phyloP scores from a whole-genome alignment of 1,140 invertebrate genomes.

The Zaprionus capensis region DNA sequence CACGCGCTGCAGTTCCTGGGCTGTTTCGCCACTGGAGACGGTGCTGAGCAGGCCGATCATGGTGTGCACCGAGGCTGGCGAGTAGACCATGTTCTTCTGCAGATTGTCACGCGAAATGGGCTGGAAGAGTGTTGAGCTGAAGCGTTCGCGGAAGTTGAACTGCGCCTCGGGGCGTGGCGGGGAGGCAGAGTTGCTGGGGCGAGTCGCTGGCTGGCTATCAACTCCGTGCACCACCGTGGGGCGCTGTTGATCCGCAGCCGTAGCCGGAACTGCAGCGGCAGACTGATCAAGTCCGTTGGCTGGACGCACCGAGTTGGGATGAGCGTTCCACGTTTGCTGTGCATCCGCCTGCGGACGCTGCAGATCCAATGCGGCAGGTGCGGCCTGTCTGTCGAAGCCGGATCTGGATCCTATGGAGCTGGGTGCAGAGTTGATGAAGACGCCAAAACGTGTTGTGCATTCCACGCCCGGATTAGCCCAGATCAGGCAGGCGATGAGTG shows the following conservation, averaged over 20 bases:
- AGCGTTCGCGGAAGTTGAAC: constrained; percentile 55
- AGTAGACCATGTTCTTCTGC: constrained; percentile 58
- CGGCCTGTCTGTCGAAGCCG: not conserved
- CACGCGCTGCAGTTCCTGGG: constrained; percentile 29
- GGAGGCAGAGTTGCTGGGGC: not conserved
- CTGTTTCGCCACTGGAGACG: constrained; percentile 48
- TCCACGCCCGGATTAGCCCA: not conserved
- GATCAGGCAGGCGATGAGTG: not conserved
- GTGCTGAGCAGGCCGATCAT: constrained; percentile 57
- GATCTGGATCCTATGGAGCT: not conserved
- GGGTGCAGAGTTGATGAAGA: not conserved
- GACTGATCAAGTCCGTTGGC: not conserved
- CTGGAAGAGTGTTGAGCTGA: constrained; percentile 65
- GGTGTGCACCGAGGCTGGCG: constrained; percentile 68
- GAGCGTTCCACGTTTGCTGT: constrained; percentile 8
- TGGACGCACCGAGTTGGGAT: not conserved
- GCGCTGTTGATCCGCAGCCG: not conserved
- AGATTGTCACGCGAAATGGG: constrained; percentile 21
- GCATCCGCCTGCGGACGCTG: constrained; percentile 20
- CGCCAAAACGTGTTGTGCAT: not conserved
- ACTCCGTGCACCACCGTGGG: not conserved
- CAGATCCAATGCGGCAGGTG: not conserved
- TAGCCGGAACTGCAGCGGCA: not conserved
- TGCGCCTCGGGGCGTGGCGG: constrained; percentile 37
- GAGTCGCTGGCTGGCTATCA: not conserved